Percentiles rank a stretch among this genome's conserved stretches.
phyloP scores from a whole-genome alignment of 2,888 invertebrate species.

The Zootermopsis nevadensis region DNA sequence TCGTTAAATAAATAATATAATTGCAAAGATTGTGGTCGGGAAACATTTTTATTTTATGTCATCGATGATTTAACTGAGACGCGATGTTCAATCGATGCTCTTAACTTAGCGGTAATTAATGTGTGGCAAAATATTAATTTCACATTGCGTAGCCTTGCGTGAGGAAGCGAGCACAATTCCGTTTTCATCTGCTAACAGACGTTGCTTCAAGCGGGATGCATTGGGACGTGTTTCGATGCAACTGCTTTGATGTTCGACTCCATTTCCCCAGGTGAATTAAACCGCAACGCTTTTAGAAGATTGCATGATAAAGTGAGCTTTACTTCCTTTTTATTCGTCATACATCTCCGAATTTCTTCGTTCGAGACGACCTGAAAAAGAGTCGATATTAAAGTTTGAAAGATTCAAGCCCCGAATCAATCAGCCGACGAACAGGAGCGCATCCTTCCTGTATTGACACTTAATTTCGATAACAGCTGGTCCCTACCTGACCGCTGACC shows the following conservation, averaged over 20 bases:
- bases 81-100: too few relatives aligned
- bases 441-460: neutral
- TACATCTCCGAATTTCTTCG: neutral
- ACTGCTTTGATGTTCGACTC: neutral
- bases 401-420: neutral
- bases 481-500: neutral
- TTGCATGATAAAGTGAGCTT: neutral
- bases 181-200: too few relatives aligned
- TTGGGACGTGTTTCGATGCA: neutral
- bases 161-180: too few relatives aligned
- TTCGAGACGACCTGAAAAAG: neutral
- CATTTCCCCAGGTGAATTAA: neutral
- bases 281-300: constrained; percentile 13
- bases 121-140: too few relatives aligned
- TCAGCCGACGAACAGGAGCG: neutral
- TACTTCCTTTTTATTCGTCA: neutral
- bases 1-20: too few relatives aligned
- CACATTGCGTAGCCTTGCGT: too few relatives aligned
- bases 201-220: neutral
- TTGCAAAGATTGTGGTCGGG: too few relatives aligned
- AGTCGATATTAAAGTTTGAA: neutral
- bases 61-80: too few relatives aligned
- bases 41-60: too few relatives aligned
- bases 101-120: too few relatives aligned
- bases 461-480: neutral